Base-by-base conservation (phyloP, 1,140 invertebrate genomes). In the Drosophila lacertosa region DNA sequence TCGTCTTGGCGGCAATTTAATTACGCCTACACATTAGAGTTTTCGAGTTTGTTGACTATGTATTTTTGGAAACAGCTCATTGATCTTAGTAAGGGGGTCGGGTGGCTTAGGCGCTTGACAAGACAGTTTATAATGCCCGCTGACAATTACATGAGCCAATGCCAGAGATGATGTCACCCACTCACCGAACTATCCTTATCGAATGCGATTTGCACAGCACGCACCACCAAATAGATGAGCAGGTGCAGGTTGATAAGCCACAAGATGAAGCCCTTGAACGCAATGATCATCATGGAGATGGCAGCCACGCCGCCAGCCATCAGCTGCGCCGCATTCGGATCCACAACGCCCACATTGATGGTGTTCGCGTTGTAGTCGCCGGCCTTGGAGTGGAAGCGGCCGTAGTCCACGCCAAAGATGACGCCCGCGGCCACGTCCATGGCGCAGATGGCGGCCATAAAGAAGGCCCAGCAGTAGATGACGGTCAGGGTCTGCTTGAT, bases 231-330 rank as follows among this genome's bases (percentile, higher is more conserved):
- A 55, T 74, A 79, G 51, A 78, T 16, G n/a, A 82, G 50, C 45
- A 91, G 39, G 2, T 42, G 18, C 10, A 91, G n/a, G 71, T 91
- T 91, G 3, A 91, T 74, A 11, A 89, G 20, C 89, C 88, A 91
- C 40, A 91, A 33, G 13, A 91, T 29, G 48, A 90, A 91, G 13
- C 90, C 90, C 54, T 91, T 90, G 35, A 91, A 84, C 2, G 90
- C 74, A n/a, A 91, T 82, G 20, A 90, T 72, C 89, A 91, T 88
- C 90, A 91, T 90, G 5, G 89, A 53, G 0, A 90, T 84, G 16
- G 90, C 64, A 4, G 75, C 74, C 13, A 83, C 77, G 29, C 53
- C 74, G 0, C 66, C 90, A 10, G 83, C 72, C 0, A 90, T 45
- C 0, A 90, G 24, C 26, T 89, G 74, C 4, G 63, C 63, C 15